phyloP scores from a whole-genome alignment of 2,888 invertebrate species.

The Cryptocephalus primarius region DNA sequence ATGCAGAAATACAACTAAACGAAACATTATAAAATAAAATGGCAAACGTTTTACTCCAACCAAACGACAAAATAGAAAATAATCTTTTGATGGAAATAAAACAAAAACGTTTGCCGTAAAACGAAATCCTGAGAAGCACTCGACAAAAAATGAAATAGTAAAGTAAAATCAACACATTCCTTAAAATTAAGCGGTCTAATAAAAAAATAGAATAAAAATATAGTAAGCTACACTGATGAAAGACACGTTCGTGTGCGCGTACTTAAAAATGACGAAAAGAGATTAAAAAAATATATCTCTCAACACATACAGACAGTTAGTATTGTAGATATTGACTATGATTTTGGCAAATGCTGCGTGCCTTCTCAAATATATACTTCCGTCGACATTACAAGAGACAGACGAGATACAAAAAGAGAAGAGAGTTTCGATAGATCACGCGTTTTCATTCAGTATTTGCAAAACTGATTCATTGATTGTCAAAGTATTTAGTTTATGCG shows the following conservation, averaged over 20 bases:
- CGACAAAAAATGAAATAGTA: conserved; percentile 11
- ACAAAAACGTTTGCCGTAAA: conserved; percentile 6
- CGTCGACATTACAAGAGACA: conserved; percentile 2
- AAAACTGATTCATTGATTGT: conserved; percentile 29
- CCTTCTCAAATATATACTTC: not conserved
- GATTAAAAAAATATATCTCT: conserved; percentile 38
- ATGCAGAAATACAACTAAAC: conserved; percentile 8
- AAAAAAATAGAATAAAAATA: conserved; percentile 6
- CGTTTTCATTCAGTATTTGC: conserved; percentile 23
- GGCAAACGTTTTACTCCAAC: conserved; percentile 26
- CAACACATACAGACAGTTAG: conserved; percentile 40
- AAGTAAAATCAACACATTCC: conserved; percentile 8
- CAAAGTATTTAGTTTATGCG: conserved; percentile 18
- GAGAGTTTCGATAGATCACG: conserved; percentile 22
- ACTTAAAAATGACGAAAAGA: conserved; percentile 23
- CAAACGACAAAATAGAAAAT: conserved; percentile 16
- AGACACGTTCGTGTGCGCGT: conserved; percentile 28
- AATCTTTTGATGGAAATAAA: not conserved
- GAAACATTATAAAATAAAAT: conserved; percentile 22
- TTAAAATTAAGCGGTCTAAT: conserved; percentile 2
- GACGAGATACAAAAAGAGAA: conserved; percentile 17
- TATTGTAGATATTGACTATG: conserved; percentile 51
- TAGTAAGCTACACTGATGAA: conserved; percentile 13
- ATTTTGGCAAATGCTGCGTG: conserved; percentile 48
- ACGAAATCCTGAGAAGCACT: conserved; percentile 13